Percentiles rank a stretch among this genome's conserved stretches.
Conservation (phyloP, 2,797 vertebrate genomes). For the Gymnoscopelus braueri region DNA sequence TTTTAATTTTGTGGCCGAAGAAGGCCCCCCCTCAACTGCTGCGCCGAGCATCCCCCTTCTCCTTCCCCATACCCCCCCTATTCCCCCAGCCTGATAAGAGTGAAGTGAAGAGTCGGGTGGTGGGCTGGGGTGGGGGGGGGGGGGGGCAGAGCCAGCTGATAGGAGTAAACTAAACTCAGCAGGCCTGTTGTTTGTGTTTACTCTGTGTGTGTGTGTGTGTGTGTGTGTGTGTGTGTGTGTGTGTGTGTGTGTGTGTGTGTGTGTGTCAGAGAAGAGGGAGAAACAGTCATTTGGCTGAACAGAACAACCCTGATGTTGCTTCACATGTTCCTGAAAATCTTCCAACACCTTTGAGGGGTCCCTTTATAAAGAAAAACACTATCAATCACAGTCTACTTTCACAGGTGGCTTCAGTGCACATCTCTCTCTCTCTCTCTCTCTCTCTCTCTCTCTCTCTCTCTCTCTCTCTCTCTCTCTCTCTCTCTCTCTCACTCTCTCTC, state of each 20-base stretch:
- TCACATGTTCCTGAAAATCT: constrained; percentile 70
- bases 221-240: constrained; percentile 16
- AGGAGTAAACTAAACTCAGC: constrained; percentile 81
- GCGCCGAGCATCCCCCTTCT: constrained; percentile 43
- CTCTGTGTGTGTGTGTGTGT: constrained; percentile 54
- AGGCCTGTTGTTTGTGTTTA: constrained; percentile 85
- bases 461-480: background rate
- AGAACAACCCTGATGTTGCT: constrained; percentile 62
- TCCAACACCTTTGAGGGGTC: constrained; percentile 49
- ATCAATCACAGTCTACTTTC: constrained; percentile 64
- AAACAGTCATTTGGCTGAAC: constrained; percentile 53
- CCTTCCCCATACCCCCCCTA: constrained; percentile 29
- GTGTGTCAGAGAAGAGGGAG: constrained; percentile 4
- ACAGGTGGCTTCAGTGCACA: constrained; percentile 63
- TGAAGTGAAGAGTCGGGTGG: constrained; percentile 59
- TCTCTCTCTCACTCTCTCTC: constrained; percentile 1
- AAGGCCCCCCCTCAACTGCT: constrained; percentile 43
- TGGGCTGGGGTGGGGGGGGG: constrained; percentile 60
- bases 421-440: constrained; percentile 20
- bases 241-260: constrained; percentile 8
- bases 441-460: constrained; percentile 14
- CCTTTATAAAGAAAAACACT: constrained; percentile 55
- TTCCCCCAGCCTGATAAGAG: constrained; percentile 51
- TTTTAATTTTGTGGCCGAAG: constrained; percentile 65
- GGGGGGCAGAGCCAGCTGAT: constrained; percentile 73